A percentile compares a stretch with the other conserved stretches of the same genome.
Evolutionary conservation across 2,797 vertebrate genomes (phyloP).

Genomic region (Leptoclinus maculatus): DNA sequence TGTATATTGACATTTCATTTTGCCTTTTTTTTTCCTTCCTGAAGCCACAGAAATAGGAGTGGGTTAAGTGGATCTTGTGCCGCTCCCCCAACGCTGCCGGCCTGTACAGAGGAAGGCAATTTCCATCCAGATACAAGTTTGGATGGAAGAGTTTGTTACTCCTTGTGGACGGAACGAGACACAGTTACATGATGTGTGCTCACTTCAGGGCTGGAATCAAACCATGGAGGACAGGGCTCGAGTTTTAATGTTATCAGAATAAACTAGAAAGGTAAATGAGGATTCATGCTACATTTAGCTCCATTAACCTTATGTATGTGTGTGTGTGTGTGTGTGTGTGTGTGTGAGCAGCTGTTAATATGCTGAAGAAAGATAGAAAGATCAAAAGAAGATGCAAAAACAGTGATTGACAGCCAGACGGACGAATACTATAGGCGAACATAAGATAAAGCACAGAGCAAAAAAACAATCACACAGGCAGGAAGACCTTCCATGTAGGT

Average conservation of each 20-base stretch:
- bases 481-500: slow-evolving; percentile 87
- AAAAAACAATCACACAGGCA: slow-evolving; percentile 73
- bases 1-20: not conserved
- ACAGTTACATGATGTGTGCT: slow-evolving; percentile 51
- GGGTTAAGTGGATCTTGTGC: slow-evolving; percentile 3
- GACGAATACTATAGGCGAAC: slow-evolving; percentile 36
- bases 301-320: not conserved
- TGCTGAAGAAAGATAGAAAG: not conserved
- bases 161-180: slow-evolving; percentile 40
- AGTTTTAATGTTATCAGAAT: not conserved
- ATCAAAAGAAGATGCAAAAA: slow-evolving; percentile 15
- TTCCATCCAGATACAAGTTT: slow-evolving; percentile 32
- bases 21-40: not conserved
- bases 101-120: not conserved
- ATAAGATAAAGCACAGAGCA: slow-evolving; percentile 60
- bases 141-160: no score
- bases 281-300: slow-evolving; percentile 18
- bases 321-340: not conserved
- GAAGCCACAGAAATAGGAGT: not conserved
- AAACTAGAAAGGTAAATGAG: slow-evolving; percentile 14
- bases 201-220: slow-evolving; percentile 26
- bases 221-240: not conserved
- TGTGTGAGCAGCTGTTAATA: not conserved
- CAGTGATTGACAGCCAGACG: slow-evolving; percentile 10
- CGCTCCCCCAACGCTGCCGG: not conserved